Evolutionary conservation across 2,113 vertebrate species (phyloP).

Genomic region (Gobiocypris rarus): DNA sequence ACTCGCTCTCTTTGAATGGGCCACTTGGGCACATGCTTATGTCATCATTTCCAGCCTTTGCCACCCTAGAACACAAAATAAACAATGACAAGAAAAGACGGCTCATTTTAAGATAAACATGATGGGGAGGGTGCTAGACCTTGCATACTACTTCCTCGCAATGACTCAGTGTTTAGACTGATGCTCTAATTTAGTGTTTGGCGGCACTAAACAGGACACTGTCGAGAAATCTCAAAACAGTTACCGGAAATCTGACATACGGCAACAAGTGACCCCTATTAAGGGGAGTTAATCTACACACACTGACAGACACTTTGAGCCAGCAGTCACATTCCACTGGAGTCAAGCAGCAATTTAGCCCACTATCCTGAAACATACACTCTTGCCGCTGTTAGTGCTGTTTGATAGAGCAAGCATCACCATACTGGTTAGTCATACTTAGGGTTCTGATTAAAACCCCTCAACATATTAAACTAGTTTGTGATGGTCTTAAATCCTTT

Average conservation of each 20-base stretch:
- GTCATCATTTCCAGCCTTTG: slow-evolving; percentile 21
- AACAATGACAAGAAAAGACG: slow-evolving; percentile 25
- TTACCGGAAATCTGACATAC: slow-evolving; percentile 74
- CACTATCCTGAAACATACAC: slow-evolving; percentile 54
- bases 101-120: slow-evolving; percentile 51
- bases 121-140: slow-evolving; percentile 23
- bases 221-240: slow-evolving; percentile 64
- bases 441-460: not conserved
- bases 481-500: not conserved
- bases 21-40: slow-evolving; percentile 9
- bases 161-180: slow-evolving; percentile 44
- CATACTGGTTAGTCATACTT: not conserved
- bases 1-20: not conserved
- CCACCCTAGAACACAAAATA: slow-evolving; percentile 30
- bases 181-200: slow-evolving; percentile 48
- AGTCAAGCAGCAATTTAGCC: slow-evolving; percentile 76
- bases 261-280: slow-evolving; percentile 66
- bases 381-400: not conserved
- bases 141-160: slow-evolving; percentile 8
- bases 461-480: not conserved
- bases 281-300: slow-evolving; percentile 62
- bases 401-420: slow-evolving; percentile 1
- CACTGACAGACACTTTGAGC: slow-evolving; percentile 76
- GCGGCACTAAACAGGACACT: slow-evolving; percentile 48
- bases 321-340: slow-evolving; percentile 79